Evolutionary conservation across 2,797 vertebrate species (phyloP).

Genomic region (Buceros bicornis): DNA sequence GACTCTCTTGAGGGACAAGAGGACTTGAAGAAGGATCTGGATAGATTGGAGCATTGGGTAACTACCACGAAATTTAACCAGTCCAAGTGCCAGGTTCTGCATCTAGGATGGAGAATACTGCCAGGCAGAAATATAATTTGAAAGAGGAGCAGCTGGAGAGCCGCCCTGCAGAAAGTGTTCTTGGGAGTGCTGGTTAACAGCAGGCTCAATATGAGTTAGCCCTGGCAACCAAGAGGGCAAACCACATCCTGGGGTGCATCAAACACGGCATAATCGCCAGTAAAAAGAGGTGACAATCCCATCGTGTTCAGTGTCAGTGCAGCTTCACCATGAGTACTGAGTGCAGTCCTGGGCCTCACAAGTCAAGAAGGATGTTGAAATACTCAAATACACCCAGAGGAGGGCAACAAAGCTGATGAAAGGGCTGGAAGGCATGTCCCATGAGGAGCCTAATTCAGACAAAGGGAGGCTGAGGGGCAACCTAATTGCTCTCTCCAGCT

Average conservation of each 20-base stretch:
- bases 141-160: not conserved
- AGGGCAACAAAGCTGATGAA: not conserved
- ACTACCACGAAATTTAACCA: not conserved
- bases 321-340: not conserved
- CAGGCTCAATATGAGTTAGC: not conserved
- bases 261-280: too few species aligned
- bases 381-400: not conserved
- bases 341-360: not conserved
- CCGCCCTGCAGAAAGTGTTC: not conserved
- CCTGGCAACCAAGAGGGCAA: not conserved
- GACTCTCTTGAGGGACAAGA: not conserved
- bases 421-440: not conserved
- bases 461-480: not conserved
- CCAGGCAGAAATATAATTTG: not conserved
- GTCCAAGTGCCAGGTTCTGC: not conserved
- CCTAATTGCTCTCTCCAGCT: not conserved
- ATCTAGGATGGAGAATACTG: not conserved
- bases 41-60: not conserved
- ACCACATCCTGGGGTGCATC: not conserved
- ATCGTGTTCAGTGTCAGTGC: rapidly evolving
- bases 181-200: not conserved
- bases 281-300: not conserved
- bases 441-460: not conserved
- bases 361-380: not conserved
- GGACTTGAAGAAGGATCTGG: not conserved